Base-by-base conservation (phyloP, 64 coral and sea anemone genomes). In the Pocillopora verrucosa region DNA sequence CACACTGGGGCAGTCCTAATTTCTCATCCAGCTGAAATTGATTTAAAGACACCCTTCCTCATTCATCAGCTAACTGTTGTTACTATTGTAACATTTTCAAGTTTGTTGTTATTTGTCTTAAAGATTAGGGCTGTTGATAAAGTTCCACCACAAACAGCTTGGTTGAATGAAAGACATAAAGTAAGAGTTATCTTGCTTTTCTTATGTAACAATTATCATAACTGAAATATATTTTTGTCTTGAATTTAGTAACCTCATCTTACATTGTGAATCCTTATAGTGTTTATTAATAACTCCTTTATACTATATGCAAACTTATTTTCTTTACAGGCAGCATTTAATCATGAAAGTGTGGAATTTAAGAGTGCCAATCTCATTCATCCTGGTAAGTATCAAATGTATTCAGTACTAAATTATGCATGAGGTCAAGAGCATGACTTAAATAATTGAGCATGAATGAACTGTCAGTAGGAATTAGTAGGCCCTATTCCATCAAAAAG, bases 41-140 rank as follows among this genome's bases (percentile, higher is more conserved):
- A 51, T 51, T 7, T 51, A 51, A 51, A 4, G 41, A 51, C 41
- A 51, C 41, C 41, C 41, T 51, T 51, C 41, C 41, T 51, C 41
- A 51, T 51, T 51, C 41, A 51, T 51, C 41, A 51, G 41, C 41
- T 51, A 7, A 51, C 41, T 51, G 41, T 51, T 51, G 41, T 51
- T 0, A 7, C 41, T 51, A 65, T 65, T 65, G 63, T 65, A 65
- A 65, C 63, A 65, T 19, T 22, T 51, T 51, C 7, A 30, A 63
- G 17, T 22, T 65, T 65, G 63, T 17, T 51, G 19, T 30, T 15
- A 7, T 36, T 58, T 34, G 34, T 37, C 60, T 63, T 83, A 15
- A 60, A 98, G 96, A 84, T 98, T 76, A 77, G 96, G 80, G 92
- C 93, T 45, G 96, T 98, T 82, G 96, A 98, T 17, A 98, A 92